Evolutionary conservation across 2,797 vertebrate genomes (phyloP), one percentile per base, ranked within the genome.

Genomic region (Poliocrania exsul): DNA sequence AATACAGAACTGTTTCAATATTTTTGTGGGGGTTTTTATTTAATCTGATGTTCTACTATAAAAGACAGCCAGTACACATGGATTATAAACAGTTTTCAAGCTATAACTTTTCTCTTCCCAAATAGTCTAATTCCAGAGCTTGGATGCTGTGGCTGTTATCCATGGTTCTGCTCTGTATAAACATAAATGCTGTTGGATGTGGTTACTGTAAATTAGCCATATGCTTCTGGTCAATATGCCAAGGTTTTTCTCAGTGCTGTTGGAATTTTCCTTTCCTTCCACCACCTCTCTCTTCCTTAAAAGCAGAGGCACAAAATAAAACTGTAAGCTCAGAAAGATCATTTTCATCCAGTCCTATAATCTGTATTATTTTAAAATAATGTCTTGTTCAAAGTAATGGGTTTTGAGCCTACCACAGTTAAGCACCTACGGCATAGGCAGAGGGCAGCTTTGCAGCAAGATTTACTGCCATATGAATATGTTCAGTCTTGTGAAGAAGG

Each of bases 81-180:
- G 70, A 79, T 96, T 96, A 95, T 93, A 97, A 95, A 65, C 70
- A 89, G 53, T 93, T 97, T 95, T 95, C 94, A 95, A 65, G 49
- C 42, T 90, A 17, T 93, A 88, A 80, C 70, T 93, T 77, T 91
- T 51, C 57, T 95, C 54, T 96, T 86, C 81, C 67, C 37, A 74
- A 88, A 82, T 51, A 90, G 54, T 49, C 91, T 60, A 42, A 71
- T 57, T 60, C 49, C 60, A 16, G 51, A 61, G 46, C 42, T 31
- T 53, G 77, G 64, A 25, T 72, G 65, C 73, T 83, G 69, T 71
- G 69, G 51, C 84, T 93, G 58, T 82, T 90, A 57, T 17, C 86
- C 51, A n/a, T 85, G 70, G 54, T 77, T 56, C 62, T 75, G 56
- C 62, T 6, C 47, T 51, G 23, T 56, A 24, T 50, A 64, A 81